Percentiles rank a stretch among this genome's conserved stretches.
phyloP scores from a whole-genome alignment of 1,140 invertebrate species.

The Eurosta solidaginis region DNA sequence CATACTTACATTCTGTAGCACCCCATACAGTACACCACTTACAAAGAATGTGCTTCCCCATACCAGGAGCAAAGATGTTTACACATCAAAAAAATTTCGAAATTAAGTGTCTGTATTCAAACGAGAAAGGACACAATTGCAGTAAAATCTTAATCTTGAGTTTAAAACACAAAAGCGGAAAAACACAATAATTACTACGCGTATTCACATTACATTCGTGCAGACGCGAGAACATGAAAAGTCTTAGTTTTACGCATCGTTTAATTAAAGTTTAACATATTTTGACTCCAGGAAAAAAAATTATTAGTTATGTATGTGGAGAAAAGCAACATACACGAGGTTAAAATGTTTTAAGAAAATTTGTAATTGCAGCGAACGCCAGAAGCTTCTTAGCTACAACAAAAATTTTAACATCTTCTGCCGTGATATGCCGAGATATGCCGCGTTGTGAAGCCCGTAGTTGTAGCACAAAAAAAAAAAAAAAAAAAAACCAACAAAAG shows the following conservation, averaged over 20 bases:
- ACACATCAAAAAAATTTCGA: too few species aligned
- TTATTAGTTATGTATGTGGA: conserved; percentile 57
- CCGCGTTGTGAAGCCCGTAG: too few species aligned
- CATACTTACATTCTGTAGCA: too few species aligned
- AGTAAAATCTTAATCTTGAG: too few species aligned
- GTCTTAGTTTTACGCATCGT: neutral
- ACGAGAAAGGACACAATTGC: too few species aligned
- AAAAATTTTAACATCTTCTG: neutral
- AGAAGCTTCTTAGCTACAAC: neutral
- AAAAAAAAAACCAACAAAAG: neutral
- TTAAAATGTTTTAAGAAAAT: conserved; percentile 27
- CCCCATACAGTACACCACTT: too few species aligned
- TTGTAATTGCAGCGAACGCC: conserved; percentile 13
- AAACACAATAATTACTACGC: too few species aligned
- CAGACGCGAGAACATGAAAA: conserved; percentile 3
- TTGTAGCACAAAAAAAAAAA: neutral
- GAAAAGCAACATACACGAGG: conserved; percentile 27
- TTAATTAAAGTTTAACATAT: conserved; percentile 55
- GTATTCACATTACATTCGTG: neutral
- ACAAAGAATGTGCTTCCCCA: too few species aligned
- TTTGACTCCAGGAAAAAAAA: conserved; percentile 59
- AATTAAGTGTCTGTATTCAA: too few species aligned
- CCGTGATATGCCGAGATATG: too few species aligned
- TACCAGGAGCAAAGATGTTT: too few species aligned
- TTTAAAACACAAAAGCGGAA: neutral